Percentiles rank a stretch among this genome's conserved stretches.
Conservation (phyloP, 2,888 invertebrate genomes). For the Pecten maximus region DNA sequence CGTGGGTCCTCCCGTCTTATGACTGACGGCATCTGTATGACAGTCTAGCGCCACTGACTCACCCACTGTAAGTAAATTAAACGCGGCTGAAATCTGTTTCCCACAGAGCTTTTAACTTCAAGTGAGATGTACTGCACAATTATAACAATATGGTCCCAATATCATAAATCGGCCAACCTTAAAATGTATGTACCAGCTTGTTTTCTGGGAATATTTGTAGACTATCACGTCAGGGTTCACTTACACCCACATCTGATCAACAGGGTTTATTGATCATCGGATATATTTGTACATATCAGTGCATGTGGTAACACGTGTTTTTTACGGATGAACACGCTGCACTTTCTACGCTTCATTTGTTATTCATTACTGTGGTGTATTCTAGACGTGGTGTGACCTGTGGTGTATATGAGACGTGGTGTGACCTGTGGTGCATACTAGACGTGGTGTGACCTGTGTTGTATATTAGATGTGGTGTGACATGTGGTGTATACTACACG, state of each 20-base stretch:
- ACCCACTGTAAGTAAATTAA: neutral
- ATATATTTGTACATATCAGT: neutral
- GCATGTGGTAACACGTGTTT: neutral
- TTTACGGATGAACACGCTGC: neutral
- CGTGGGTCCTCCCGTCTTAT: neutral
- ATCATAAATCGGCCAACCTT: too few relatives aligned
- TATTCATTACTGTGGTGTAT: neutral
- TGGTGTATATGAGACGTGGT: too few relatives aligned
- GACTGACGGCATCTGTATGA: neutral
- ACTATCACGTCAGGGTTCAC: neutral
- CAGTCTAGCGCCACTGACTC: constrained; percentile 23
- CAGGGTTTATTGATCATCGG: neutral
- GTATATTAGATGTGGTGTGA: too few relatives aligned
- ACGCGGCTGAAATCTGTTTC: neutral
- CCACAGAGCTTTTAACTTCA: neutral
- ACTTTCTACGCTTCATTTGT: neutral
- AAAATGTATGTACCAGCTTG: too few relatives aligned
- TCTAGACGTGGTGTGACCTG: too few relatives aligned
- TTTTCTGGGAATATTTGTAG: too few relatives aligned
- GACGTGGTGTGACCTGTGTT: too few relatives aligned
- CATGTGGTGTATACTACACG: too few relatives aligned
- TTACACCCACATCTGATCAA: neutral
- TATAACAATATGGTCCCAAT: too few relatives aligned
- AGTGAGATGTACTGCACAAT: too few relatives aligned
- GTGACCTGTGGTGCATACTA: too few relatives aligned